Evolutionary conservation across 1,140 invertebrate genomes (phyloP).

Genomic region (Dendroctonus valens): DNA sequence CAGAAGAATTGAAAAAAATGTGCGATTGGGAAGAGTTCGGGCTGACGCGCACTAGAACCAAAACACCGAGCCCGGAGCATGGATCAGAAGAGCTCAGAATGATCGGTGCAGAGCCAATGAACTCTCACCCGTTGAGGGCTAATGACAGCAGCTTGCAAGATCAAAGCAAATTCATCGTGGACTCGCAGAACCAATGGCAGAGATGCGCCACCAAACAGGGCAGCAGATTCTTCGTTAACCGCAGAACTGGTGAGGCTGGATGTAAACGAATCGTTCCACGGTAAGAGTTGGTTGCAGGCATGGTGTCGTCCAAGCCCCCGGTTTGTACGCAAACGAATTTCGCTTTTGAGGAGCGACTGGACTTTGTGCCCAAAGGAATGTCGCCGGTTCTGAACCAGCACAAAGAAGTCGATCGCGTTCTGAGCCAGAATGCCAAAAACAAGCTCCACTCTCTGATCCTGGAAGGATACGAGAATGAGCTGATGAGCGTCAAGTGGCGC

Average conservation of each 20-base stretch:
- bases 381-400: constrained; percentile 45
- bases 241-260: constrained; percentile 37
- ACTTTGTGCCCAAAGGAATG: constrained; percentile 51
- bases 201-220: constrained; percentile 28
- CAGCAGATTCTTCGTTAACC: constrained; percentile 37
- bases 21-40: constrained; percentile 4
- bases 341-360: constrained; percentile 41
- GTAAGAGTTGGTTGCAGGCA: constrained; percentile 26
- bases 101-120: no score
- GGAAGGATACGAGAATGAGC: constrained; percentile 43
- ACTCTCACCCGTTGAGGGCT: no score
- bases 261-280: not conserved
- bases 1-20: not conserved
- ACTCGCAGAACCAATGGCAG: constrained; percentile 35
- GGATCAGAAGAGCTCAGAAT: no score
- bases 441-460: constrained; percentile 40
- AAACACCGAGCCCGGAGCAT: not conserved
- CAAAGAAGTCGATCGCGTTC: constrained; percentile 33
- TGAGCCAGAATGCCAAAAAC: constrained; percentile 43
- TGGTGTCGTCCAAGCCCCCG: constrained; percentile 33
- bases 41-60: not conserved
- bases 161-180: constrained; percentile 18
- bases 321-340: constrained; percentile 34
- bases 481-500: constrained; percentile 48
- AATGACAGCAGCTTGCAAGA: not conserved